Evolutionary conservation across 2,888 invertebrate species (phyloP).

Genomic region (Aromia moschata): DNA sequence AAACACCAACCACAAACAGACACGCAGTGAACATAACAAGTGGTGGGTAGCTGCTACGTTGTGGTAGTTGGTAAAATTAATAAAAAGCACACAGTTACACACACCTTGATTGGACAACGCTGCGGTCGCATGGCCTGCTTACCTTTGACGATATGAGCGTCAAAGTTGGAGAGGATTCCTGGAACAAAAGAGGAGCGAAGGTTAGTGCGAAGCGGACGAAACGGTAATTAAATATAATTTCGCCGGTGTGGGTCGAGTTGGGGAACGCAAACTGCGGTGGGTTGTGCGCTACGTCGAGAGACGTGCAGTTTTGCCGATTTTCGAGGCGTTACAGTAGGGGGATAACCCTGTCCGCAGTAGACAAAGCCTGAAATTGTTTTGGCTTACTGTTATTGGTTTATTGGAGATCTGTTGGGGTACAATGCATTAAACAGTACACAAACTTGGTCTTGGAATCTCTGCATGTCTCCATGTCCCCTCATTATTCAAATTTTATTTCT

Average conservation of each 20-base stretch:
- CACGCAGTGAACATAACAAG: conserved; percentile 45
- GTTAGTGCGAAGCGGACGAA: neutral
- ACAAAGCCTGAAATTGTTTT: too few relatives aligned
- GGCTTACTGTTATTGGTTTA: too few relatives aligned
- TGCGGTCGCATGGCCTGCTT: conserved; percentile 68
- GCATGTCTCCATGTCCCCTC: too few relatives aligned
- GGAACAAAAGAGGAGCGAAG: conserved; percentile 67
- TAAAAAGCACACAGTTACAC: conserved; percentile 58
- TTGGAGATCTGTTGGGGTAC: too few relatives aligned
- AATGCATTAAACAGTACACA: too few relatives aligned
- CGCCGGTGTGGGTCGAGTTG: neutral
- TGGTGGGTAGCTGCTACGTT: conserved; percentile 45
- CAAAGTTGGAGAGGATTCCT: conserved; percentile 82
- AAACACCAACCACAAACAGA: conserved; percentile 44
- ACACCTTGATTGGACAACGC: conserved; percentile 65
- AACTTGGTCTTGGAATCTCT: too few relatives aligned
- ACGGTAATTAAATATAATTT: neutral
- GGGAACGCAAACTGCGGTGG: too few relatives aligned
- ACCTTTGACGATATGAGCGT: conserved; percentile 83
- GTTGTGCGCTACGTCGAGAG: too few relatives aligned
- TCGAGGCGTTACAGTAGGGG: too few relatives aligned
- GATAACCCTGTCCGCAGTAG: too few relatives aligned
- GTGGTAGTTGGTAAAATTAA: conserved; percentile 33
- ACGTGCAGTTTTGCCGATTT: too few relatives aligned
- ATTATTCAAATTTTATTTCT: too few relatives aligned